Evolutionary conservation across 2,888 invertebrate species (phyloP).

Genomic region (Acrocyrtus sp.): DNA sequence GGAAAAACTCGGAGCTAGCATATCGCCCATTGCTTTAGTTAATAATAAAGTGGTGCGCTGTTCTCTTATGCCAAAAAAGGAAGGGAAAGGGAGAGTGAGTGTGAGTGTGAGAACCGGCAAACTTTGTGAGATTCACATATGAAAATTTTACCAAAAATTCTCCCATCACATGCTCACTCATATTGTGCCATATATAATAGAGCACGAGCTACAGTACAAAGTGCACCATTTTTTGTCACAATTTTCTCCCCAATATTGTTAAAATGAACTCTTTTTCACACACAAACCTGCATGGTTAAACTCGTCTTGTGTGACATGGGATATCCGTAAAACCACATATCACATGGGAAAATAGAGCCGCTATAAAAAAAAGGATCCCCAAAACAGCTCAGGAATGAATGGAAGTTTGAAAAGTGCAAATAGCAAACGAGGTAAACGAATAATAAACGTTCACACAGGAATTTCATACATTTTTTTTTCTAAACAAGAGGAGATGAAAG

Average conservation of each 20-base stretch:
- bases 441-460: conserved; percentile 46
- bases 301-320: conserved; percentile 24
- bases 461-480: conserved; percentile 42
- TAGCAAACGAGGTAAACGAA: background rate
- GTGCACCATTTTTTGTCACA: conserved; percentile 19
- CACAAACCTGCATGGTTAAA: background rate
- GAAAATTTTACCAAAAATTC: background rate
- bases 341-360: conserved; percentile 10
- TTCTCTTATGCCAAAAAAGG: too few species aligned
- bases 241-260: conserved; percentile 21
- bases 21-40: too few species aligned
- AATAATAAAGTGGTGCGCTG: too few species aligned
- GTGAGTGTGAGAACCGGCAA: conserved; percentile 38
- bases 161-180: too few species aligned
- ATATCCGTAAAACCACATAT: conserved; percentile 45
- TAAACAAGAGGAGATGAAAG: conserved; percentile 15
- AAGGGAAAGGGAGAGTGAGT: conserved; percentile 1
- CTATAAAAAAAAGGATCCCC: too few species aligned
- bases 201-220: conserved; percentile 38
- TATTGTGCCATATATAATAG: too few species aligned
- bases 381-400: too few species aligned
- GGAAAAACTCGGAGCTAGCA: too few species aligned
- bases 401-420: too few species aligned
- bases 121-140: background rate
- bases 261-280: background rate